phyloP scores from a whole-genome alignment of 2,113 vertebrate genomes.

The Pituophis catenifer region DNA sequence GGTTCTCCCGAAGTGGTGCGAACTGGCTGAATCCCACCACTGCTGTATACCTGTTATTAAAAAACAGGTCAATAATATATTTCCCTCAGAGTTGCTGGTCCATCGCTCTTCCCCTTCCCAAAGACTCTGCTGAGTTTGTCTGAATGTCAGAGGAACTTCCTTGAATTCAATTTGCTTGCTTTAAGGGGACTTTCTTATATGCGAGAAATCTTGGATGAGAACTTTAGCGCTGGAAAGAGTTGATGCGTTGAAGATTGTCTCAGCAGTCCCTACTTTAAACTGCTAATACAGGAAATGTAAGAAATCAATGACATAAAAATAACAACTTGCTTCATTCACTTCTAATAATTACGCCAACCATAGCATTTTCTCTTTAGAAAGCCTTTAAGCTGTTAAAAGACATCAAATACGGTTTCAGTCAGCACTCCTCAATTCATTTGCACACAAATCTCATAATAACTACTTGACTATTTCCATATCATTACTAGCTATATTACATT shows the following conservation, averaged over 20 bases:
- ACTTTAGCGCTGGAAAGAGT: slow-evolving; percentile 52
- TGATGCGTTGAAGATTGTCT: slow-evolving; percentile 59
- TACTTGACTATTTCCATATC: slow-evolving; percentile 15
- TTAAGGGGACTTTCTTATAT: neutral
- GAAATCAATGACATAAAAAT: slow-evolving; percentile 50
- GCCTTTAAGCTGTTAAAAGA: neutral
- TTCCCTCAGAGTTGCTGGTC: neutral
- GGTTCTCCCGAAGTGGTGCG: no score
- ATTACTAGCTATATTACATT: slow-evolving; percentile 8
- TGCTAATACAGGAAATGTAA: slow-evolving; percentile 51
- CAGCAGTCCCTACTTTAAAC: slow-evolving; percentile 60
- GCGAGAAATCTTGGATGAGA: slow-evolving; percentile 37
- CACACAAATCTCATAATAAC: slow-evolving; percentile 1
- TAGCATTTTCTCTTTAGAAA: slow-evolving; percentile 28
- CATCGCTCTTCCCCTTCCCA: neutral
- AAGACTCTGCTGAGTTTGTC: neutral
- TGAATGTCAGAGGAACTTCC: neutral
- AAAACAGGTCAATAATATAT: neutral
- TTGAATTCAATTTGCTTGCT: neutral
- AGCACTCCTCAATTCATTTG: slow-evolving; percentile 17
- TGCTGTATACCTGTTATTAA: neutral
- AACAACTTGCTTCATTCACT: slow-evolving; percentile 59
- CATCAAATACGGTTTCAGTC: neutral
- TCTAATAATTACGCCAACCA: slow-evolving; percentile 40
- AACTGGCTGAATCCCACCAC: no score